Conservation (phyloP, 30 jellyfish, hydroid and myxozoan genomes). For the Chrysaora quinquecirrha region DNA sequence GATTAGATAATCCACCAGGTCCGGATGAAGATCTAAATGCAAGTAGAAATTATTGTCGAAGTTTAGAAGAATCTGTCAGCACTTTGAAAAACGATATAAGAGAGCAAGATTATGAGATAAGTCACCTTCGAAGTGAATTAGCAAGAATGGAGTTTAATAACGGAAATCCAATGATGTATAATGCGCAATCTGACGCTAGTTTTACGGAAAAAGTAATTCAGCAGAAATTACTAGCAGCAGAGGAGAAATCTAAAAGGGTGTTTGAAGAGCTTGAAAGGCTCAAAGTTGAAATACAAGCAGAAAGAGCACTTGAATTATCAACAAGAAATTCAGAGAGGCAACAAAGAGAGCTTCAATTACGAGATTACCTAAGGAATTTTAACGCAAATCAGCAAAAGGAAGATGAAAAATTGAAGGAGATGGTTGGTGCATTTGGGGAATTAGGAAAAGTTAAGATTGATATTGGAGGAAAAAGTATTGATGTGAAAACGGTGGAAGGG, state of each 20-base stretch:
- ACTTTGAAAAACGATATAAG: slow-evolving; percentile 45
- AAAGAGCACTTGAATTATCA: slow-evolving; percentile 60
- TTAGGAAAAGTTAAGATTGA: slow-evolving; percentile 57
- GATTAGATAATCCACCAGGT: slow-evolving; percentile 89
- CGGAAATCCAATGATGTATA: slow-evolving; percentile 11
- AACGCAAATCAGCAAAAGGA: slow-evolving; percentile 41
- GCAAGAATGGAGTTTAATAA: slow-evolving; percentile 30
- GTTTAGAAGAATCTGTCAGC: slow-evolving; percentile 40
- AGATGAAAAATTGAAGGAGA: slow-evolving; percentile 43
- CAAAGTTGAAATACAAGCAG: slow-evolving; percentile 62
- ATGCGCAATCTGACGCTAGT: slow-evolving; percentile 25
- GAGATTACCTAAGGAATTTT: slow-evolving; percentile 54
- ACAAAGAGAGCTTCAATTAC: slow-evolving; percentile 50
- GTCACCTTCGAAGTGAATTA: slow-evolving; percentile 71
- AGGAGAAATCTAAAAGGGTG: slow-evolving; percentile 56
- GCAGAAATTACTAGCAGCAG: slow-evolving; percentile 66
- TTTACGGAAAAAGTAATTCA: slow-evolving; percentile 67
- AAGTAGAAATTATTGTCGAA: slow-evolving; percentile 48
- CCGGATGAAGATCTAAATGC: slow-evolving; percentile 83
- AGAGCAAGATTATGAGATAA: slow-evolving; percentile 73
- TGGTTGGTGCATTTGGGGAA: slow-evolving; percentile 74
- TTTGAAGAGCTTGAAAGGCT: slow-evolving; percentile 69
- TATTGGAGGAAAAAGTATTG: slow-evolving; percentile 68
- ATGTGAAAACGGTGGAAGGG: slow-evolving; percentile 69
- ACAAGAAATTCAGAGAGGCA: slow-evolving; percentile 73